A percentile compares a stretch with the other conserved stretches of the same genome.
These are phyloP conservation scores for Scyliorhinus canicula DNA, from an alignment of 2,797 vertebrate species.

Conservation along the genomic window DNA sequence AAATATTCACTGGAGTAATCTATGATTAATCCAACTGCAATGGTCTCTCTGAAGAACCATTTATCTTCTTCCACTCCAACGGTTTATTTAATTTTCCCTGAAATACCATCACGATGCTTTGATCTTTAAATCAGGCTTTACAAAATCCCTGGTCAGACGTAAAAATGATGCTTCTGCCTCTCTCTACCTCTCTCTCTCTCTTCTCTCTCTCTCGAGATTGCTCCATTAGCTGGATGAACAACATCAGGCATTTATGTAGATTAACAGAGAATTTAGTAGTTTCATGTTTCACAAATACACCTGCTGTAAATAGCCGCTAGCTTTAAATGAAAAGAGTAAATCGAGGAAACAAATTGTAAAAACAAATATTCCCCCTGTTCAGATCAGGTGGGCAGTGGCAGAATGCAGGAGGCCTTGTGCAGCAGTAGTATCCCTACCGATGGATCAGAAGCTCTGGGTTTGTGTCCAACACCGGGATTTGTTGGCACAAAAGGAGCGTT, in stretches of 20 bases:
- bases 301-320: background rate
- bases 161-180: background rate
- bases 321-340: background rate
- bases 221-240: background rate
- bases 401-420: too few relatives aligned
- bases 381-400: too few relatives aligned
- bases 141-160: background rate
- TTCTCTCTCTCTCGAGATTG: background rate
- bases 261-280: background rate
- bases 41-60: background rate
- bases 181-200: background rate
- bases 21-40: background rate
- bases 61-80: background rate
- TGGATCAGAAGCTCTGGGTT: too few relatives aligned
- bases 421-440: too few relatives aligned
- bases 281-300: background rate
- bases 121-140: background rate
- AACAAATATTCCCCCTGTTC: background rate
- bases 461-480: too few relatives aligned
- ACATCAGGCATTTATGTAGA: background rate
- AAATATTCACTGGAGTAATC: background rate
- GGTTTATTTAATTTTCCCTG: background rate
- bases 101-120: background rate
- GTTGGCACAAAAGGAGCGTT: too few relatives aligned
- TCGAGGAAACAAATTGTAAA: background rate